Percentiles rank a stretch among this genome's conserved stretches.
phyloP scores from a whole-genome alignment of 1,140 invertebrate genomes.

The Tribolium madens region DNA sequence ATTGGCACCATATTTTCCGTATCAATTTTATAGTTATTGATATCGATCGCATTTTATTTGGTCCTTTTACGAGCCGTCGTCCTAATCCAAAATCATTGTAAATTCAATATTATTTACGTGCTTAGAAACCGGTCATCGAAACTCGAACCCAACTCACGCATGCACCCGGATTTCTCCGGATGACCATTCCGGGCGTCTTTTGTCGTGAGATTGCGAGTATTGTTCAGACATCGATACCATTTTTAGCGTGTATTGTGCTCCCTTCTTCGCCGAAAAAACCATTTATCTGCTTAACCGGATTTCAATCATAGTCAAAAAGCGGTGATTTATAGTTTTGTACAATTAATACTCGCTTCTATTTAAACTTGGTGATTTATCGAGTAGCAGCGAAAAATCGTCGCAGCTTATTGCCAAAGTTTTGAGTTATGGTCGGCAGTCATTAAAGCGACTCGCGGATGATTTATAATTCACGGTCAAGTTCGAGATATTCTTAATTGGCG shows the following conservation, averaged over 20 bases:
- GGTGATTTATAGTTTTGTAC: conserved; percentile 44
- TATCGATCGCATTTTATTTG: conserved; percentile 21
- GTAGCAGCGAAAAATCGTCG: conserved; percentile 33
- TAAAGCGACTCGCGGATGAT: conserved; percentile 2
- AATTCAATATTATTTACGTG: conserved; percentile 39
- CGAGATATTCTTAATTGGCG: conserved; percentile 8
- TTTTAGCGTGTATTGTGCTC: conserved; percentile 50
- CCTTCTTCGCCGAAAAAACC: conserved; percentile 41
- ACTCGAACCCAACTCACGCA: conserved; percentile 43
- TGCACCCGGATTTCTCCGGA: conserved; percentile 42
- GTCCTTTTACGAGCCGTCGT: conserved; percentile 21
- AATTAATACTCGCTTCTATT: conserved; percentile 45
- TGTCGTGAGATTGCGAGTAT: conserved; percentile 48
- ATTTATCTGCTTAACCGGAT: conserved; percentile 52
- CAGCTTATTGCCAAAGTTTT: conserved; percentile 48
- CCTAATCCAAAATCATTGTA: conserved; percentile 19
- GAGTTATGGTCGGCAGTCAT: conserved; percentile 41
- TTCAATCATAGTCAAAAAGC: conserved; percentile 49
- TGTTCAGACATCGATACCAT: conserved; percentile 51
- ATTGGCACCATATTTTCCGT: conserved; percentile 29
- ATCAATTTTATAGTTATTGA: conserved; percentile 37
- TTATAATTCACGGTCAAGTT: conserved; percentile 17
- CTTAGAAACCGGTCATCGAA: background rate
- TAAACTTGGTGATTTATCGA: conserved; percentile 43
- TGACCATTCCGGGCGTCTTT: conserved; percentile 46